Evolutionary conservation across 2,888 invertebrate genomes (phyloP).

Genomic region (Caenorhabditis wallacei): DNA sequence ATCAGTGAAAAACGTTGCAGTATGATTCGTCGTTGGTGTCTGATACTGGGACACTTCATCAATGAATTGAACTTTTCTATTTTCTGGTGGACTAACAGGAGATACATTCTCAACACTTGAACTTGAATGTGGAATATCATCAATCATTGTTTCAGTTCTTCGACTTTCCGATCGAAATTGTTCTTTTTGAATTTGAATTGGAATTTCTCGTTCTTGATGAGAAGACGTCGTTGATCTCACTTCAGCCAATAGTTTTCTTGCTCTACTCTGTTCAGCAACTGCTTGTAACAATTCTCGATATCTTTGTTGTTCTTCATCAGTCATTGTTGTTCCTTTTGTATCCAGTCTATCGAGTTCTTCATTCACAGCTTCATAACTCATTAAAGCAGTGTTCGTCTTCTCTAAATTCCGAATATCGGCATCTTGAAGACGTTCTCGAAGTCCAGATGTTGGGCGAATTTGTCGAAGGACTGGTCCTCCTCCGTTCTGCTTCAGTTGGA

Average conservation of each 20-base stretch:
- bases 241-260: slow-evolving; percentile 41
- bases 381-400: slow-evolving; percentile 64
- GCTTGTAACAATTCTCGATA: slow-evolving; percentile 67
- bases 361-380: slow-evolving; percentile 74
- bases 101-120: slow-evolving; percentile 69
- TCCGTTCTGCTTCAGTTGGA: slow-evolving; percentile 60
- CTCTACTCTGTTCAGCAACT: slow-evolving; percentile 52
- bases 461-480: slow-evolving; percentile 33
- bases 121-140: slow-evolving; percentile 71
- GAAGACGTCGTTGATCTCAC: slow-evolving; percentile 20
- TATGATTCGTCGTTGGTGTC: slow-evolving; percentile 28
- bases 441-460: slow-evolving; percentile 51
- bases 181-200: slow-evolving; percentile 46
- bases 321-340: slow-evolving; percentile 70
- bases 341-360: slow-evolving; percentile 77
- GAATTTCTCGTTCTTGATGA: slow-evolving; percentile 52
- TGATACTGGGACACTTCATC: slow-evolving; percentile 61
- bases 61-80: slow-evolving; percentile 75
- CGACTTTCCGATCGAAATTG: slow-evolving; percentile 18
- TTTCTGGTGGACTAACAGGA: slow-evolving; percentile 63
- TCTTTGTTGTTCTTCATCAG: slow-evolving; percentile 68
- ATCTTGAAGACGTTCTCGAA: slow-evolving; percentile 56
- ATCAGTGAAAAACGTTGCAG: slow-evolving; percentile 39
- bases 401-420: slow-evolving; percentile 64
- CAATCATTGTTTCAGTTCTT: slow-evolving; percentile 73